phyloP scores from a whole-genome alignment of 2,113 vertebrate species.

The Apodemus sylvaticus region DNA sequence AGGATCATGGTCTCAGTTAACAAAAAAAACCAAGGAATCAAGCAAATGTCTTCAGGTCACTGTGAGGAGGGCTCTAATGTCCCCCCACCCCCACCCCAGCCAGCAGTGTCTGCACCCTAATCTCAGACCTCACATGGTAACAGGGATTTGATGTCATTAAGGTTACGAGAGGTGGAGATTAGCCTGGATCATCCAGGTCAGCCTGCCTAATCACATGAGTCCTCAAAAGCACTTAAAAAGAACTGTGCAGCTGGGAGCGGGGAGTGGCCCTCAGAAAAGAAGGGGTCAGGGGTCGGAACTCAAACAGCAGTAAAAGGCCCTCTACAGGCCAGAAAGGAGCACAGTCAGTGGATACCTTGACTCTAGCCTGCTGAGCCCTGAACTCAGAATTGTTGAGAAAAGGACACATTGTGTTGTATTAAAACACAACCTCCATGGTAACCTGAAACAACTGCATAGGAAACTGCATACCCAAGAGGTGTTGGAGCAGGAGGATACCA shows the following conservation, averaged over 20 bases:
- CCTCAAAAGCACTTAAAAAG: constrained; percentile 43
- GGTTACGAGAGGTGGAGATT: constrained; percentile 39
- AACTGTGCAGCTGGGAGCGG: background rate
- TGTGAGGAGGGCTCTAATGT: background rate
- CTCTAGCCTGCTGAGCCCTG: background rate
- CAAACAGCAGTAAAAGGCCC: background rate
- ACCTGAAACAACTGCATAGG: background rate
- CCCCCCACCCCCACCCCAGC: no score
- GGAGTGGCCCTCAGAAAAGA: background rate
- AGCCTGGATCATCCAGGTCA: constrained; percentile 46
- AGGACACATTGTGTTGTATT: background rate
- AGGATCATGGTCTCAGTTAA: background rate
- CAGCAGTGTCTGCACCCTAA: background rate
- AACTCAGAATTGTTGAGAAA: background rate
- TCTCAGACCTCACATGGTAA: background rate
- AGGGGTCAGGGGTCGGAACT: background rate
- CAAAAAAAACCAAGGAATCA: background rate
- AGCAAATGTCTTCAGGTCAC: background rate
- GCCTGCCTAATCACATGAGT: constrained; percentile 38
- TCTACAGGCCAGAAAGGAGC: background rate
- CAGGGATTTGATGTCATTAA: constrained; percentile 45
- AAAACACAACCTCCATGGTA: background rate
- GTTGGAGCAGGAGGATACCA: background rate
- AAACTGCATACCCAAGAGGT: background rate
- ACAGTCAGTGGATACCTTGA: background rate